Evolutionary conservation across 2,888 invertebrate genomes (phyloP).

Genomic region (Diadegma fenestrale): DNA sequence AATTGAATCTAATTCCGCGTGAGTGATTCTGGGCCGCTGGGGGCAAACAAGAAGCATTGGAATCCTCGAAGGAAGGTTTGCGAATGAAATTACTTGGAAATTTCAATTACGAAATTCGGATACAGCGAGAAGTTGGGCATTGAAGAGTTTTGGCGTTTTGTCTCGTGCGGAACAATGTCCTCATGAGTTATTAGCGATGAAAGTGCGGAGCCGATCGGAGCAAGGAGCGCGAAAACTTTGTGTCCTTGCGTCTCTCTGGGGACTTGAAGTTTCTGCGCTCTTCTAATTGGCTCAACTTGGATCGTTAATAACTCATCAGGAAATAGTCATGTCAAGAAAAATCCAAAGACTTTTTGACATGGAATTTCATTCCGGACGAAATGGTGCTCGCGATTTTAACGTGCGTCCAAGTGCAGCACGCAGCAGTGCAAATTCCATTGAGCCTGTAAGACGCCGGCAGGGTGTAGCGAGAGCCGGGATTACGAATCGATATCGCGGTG

Average conservation of each 20-base stretch:
- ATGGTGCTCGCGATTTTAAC: background rate
- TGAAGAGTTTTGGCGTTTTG: background rate
- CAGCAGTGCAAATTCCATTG: background rate
- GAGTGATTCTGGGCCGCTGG: background rate
- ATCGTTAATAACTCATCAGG: background rate
- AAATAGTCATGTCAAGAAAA: background rate
- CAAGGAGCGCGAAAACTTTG: background rate
- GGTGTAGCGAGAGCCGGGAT: conserved; percentile 21
- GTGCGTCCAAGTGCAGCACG: background rate
- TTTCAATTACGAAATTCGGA: background rate
- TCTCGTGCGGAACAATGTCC: background rate
- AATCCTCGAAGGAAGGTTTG: background rate
- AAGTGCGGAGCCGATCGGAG: background rate
- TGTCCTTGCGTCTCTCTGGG: background rate
- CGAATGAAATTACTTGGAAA: no score
- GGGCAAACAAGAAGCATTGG: background rate
- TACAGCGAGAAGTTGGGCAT: background rate
- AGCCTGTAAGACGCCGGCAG: background rate
- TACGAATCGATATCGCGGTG: conserved; percentile 64
- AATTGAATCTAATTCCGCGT: background rate
- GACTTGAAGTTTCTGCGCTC: background rate
- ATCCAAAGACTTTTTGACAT: background rate
- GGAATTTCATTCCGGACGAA: background rate
- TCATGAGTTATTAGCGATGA: background rate
- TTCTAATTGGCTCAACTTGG: background rate